Evolutionary conservation across 2,888 invertebrate species (phyloP).

Genomic region (Anoplius nigerrimus): DNA sequence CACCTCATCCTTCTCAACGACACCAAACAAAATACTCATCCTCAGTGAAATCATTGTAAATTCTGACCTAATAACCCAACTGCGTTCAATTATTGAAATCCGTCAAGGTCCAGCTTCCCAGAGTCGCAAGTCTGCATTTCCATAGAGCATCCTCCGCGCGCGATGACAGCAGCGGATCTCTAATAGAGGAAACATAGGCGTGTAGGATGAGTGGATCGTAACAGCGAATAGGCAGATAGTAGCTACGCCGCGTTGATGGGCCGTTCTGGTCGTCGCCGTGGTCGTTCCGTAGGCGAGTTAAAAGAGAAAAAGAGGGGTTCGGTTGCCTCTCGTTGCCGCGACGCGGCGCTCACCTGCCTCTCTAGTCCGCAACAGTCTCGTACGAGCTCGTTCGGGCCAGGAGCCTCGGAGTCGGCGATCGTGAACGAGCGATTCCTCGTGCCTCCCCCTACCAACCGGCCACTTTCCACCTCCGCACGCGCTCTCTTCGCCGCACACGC

Average conservation of each 20-base stretch:
- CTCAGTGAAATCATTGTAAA: too few species aligned
- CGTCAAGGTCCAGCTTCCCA: too few species aligned
- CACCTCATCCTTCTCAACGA: too few species aligned
- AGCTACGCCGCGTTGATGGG: constrained; percentile 22
- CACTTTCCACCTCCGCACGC: constrained; percentile 45
- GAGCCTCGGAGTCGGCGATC: constrained; percentile 56
- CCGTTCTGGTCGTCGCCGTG: constrained; percentile 5
- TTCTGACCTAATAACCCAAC: too few species aligned
- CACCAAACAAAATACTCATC: too few species aligned
- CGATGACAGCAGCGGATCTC: too few species aligned
- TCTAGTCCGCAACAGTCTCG: constrained; percentile 58
- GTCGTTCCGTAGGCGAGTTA: constrained; percentile 38
- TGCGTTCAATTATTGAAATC: too few species aligned
- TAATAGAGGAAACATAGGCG: too few species aligned
- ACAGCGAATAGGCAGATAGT: constrained; percentile 24
- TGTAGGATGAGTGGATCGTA: background rate
- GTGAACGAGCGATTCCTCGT: constrained; percentile 38
- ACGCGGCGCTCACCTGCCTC: constrained; percentile 63
- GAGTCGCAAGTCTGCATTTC: too few species aligned
- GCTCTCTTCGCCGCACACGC: constrained; percentile 32
- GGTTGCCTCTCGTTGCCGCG: constrained; percentile 59
- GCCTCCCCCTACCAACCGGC: constrained; percentile 30
- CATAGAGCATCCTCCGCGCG: too few species aligned
- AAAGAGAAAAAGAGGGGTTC: constrained; percentile 61
- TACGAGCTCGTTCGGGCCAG: constrained; percentile 53